A percentile compares a stretch with the other conserved stretches of the same genome.
phyloP scores from a whole-genome alignment of 2,113 vertebrate genomes.

The Tachysurus fulvidraco region DNA sequence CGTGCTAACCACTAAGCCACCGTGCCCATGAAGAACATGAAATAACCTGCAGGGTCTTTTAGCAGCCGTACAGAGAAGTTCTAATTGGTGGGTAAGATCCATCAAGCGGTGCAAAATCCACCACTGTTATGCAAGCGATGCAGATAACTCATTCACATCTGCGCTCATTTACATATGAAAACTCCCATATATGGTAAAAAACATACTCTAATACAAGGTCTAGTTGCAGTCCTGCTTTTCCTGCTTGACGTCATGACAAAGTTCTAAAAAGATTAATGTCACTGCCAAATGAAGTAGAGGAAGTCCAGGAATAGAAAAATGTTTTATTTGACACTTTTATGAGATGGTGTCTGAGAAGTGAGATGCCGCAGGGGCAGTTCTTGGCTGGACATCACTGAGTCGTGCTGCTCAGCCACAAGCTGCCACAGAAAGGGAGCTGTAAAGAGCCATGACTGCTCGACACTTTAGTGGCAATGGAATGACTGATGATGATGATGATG shows the following conservation, averaged over 20 bases:
- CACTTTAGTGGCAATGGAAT: not conserved
- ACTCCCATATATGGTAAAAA: not conserved
- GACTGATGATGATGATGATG: not conserved
- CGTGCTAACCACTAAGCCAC: too few species aligned
- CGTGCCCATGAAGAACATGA: not conserved
- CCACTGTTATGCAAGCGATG: not conserved
- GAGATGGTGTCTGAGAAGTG: not conserved
- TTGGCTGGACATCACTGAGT: not conserved
- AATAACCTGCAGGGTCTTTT: not conserved
- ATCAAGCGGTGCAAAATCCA: not conserved
- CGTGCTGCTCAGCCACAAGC: not conserved
- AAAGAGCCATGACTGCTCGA: not conserved
- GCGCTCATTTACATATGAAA: not conserved
- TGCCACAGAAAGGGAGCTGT: not conserved
- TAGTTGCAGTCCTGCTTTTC: not conserved
- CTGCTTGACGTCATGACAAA: not conserved
- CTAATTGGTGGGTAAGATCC: not conserved
- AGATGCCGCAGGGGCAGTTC: not conserved
- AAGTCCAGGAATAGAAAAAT: not conserved
- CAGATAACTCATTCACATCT: not conserved
- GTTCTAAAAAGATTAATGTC: not conserved
- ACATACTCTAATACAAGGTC: not conserved
- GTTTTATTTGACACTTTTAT: conserved; percentile 18
- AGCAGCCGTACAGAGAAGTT: not conserved
- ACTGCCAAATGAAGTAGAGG: not conserved